Evolutionary conservation across 2,888 invertebrate species (phyloP).

Genomic region (Lasioglossum zephyrum): DNA sequence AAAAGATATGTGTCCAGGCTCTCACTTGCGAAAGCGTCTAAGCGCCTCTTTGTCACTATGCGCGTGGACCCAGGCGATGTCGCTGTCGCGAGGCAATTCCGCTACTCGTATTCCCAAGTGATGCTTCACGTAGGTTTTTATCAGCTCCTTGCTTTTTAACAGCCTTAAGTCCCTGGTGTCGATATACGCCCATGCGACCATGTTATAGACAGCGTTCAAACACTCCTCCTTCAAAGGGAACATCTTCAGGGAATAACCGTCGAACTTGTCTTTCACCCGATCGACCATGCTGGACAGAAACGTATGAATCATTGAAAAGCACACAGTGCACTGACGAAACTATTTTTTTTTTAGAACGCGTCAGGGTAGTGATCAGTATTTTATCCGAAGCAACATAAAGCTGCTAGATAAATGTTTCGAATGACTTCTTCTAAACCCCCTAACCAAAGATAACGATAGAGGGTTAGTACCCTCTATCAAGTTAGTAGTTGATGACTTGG

Average conservation of each 20-base stretch:
- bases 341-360: too few relatives aligned
- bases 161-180: conserved; percentile 82
- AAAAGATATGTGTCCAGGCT: background rate
- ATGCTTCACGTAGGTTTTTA: conserved; percentile 72
- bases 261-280: conserved; percentile 83
- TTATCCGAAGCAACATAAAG: too few relatives aligned
- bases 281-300: conserved; percentile 75
- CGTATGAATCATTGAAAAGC: background rate
- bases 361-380: too few relatives aligned
- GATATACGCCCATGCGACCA: conserved; percentile 83
- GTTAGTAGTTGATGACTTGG: too few relatives aligned
- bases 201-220: conserved; percentile 82
- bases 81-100: conserved; percentile 74
- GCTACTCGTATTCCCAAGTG: conserved; percentile 74
- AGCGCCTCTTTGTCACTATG: conserved; percentile 64
- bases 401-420: too few relatives aligned
- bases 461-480: too few relatives aligned
- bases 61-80: conserved; percentile 76
- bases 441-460: too few relatives aligned
- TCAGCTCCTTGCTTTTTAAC: conserved; percentile 49
- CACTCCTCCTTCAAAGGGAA: conserved; percentile 83
- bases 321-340: background rate
- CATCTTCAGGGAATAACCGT: conserved; percentile 80
- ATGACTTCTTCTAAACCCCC: too few relatives aligned
- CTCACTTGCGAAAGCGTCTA: conserved; percentile 67